Evolutionary conservation across 2,888 invertebrate species (phyloP), one percentile per base, ranked within the genome.

Genomic region (Linnaemya tessellans): DNA sequence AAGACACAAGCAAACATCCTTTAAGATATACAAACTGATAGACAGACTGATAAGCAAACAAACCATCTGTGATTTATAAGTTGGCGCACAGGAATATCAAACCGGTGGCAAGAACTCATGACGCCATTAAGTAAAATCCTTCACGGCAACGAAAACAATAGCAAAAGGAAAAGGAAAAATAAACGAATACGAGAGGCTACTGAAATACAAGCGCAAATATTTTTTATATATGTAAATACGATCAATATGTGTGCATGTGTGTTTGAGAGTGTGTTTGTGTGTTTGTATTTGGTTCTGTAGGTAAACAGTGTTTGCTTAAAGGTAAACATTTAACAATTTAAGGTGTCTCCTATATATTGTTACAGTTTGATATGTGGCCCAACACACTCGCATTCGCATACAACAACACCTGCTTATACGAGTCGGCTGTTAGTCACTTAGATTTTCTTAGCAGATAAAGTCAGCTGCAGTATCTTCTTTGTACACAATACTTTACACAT

Each of bases 31-130:
- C 3, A 20, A 49, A 22, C 20, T 10, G 20, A 20, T 49, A 51
- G 64, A 10, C 38, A 22, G 54, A 41, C 22, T 38, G 54, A 65
- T 54, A 65, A 62, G 54, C 43, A 38, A 46, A 30, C 60, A 70
- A 70, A 30, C 38, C 41, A 60, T 64, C 30, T 71, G 70, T 71
- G 54, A 65, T 65, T 73, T 80, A 65, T 80, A 73, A 35, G 54
- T 71, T 56, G 43, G 20, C 15, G 54, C 20, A 49, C 5, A n/a
- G 11, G 58, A 58, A 38, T 20, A 49, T 46, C 13, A 79, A 62
- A 64, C 20, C 62, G 43, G 54, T 30, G 25, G 70, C 30, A 65
- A 22, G 54, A 56, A 35, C 38, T 49, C 35, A 38, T 73, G 64
- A 73, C 38, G 80, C 71, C 71, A 73, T 80, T 64, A 22, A 35